A percentile compares a stretch with the other conserved stretches of the same genome.
Conservation (phyloP, 2,888 invertebrate species). For the Dichetophora obliterata region DNA sequence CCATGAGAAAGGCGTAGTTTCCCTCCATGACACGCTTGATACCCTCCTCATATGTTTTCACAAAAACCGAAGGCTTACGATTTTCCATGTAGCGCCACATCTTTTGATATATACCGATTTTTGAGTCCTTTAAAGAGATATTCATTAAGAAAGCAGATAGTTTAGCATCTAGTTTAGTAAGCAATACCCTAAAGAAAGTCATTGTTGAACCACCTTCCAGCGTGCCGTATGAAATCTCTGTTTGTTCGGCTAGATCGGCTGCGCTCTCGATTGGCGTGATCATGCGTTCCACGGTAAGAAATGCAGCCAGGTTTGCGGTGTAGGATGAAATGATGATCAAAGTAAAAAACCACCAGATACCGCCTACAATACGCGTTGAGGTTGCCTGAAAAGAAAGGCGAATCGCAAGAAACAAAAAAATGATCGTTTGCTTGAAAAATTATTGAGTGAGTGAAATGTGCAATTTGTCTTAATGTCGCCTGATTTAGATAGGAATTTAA, state of each 20-base stretch:
- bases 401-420: too few species aligned
- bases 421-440: too few species aligned
- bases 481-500: background rate
- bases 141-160: background rate
- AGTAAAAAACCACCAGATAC: conserved; percentile 99
- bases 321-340: conserved; percentile 98
- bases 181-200: conserved; percentile 93
- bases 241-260: conserved; percentile 94
- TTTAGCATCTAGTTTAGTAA: background rate
- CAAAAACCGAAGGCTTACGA: conserved; percentile 84
- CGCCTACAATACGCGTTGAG: conserved; percentile 94
- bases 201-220: conserved; percentile 94
- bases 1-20: conserved; percentile 98
- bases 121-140: conserved; percentile 78
- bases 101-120: conserved; percentile 89
- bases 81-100: conserved; percentile 97
- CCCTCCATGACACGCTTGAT: conserved; percentile 87
- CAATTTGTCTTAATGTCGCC: background rate
- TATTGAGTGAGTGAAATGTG: background rate
- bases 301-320: conserved; percentile 95
- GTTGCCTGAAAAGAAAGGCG: conserved; percentile 76
- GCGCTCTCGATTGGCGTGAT: conserved; percentile 96
- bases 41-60: conserved; percentile 91
- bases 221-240: conserved; percentile 93
- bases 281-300: conserved; percentile 96